Percentiles rank a stretch among this genome's conserved stretches.
These are phyloP conservation scores for Bucco capensis DNA, from an alignment of 2,113 vertebrate species.

Conservation along the genomic window DNA sequence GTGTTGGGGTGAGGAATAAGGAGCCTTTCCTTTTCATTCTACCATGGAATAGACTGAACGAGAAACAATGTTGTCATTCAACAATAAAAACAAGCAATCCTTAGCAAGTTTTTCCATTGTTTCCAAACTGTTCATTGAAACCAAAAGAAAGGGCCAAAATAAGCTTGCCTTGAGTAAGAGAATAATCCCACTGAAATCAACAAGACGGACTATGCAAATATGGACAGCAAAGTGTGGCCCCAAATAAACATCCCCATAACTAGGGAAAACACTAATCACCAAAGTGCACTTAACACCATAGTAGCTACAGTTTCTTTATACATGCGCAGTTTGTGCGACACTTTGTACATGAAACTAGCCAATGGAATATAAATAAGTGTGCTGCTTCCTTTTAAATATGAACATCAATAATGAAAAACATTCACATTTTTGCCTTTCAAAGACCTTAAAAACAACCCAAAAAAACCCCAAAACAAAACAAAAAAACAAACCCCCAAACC, in stretches of 20 bases:
- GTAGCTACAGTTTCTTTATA: slow-evolving; percentile 67
- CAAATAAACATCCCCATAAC: slow-evolving; percentile 65
- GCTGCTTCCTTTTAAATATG: slow-evolving; percentile 77
- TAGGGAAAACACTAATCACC: slow-evolving; percentile 66
- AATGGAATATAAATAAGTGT: slow-evolving; percentile 72
- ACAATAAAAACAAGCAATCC: not conserved
- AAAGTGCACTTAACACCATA: slow-evolving; percentile 71
- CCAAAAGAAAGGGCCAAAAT: slow-evolving; percentile 51
- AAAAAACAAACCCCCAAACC: not conserved
- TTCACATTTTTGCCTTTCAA: slow-evolving; percentile 73
- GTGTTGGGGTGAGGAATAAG: not conserved
- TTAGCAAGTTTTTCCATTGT: slow-evolving; percentile 30
- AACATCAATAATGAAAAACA: slow-evolving; percentile 67
- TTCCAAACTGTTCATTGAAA: slow-evolving; percentile 39
- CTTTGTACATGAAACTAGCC: slow-evolving; percentile 60
- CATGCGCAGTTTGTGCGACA: slow-evolving; percentile 72
- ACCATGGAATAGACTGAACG: slow-evolving; percentile 23
- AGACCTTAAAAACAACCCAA: slow-evolving; percentile 43
- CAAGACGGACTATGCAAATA: slow-evolving; percentile 3
- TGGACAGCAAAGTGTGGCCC: slow-evolving; percentile 52
- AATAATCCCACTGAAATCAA: slow-evolving; percentile 1
- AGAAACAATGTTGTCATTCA: not conserved
- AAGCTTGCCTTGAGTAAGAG: not conserved
- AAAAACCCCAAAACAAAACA: not conserved
- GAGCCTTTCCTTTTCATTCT: slow-evolving; percentile 36